Evolutionary conservation across 2,113 vertebrate genomes (phyloP), one percentile per base, ranked within the genome.

Genomic region (Arvicanthis niloticus): DNA sequence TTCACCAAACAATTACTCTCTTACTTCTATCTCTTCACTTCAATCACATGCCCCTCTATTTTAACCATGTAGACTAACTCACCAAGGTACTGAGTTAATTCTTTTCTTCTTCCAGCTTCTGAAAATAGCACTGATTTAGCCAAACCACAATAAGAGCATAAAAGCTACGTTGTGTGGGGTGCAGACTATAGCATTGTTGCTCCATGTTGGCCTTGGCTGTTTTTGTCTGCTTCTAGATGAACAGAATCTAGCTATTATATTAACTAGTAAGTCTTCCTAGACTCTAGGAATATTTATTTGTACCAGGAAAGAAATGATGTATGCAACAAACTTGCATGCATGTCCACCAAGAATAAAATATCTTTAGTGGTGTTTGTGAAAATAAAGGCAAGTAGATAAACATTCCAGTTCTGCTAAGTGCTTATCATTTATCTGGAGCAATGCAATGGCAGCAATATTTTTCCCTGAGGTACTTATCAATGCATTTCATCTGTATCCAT

Each of bases 331-430:
- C 8, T 75, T 89, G 11, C 7, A 82, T n/a, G 22, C 17, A 76
- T 95, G 24, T 26, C 19, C 12, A 82, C 78, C 26, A 58, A 78
- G 26, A 91, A 67, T 34, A 75, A 91, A 91, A 93, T 72, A 19
- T 76, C 29, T 86, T 84, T 10, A 62, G 53, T 56, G 88, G 80
- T 40, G 70, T 84, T 92, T 95, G 91, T 84, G 37, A 62, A 92
- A 94, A 77, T 87, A 62, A 45, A 93, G 26, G 13, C 73, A 24
- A 84, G 29, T 92, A 89, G 40, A 94, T 94, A 88, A 95, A 90
- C 56, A 72, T 9, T 84, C 4, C 40, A 78, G 29, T 34, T 95
- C 6, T 88, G 45, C 42, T 81, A 75, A 75, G 26, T 88, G 72
- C 58, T 58, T 56, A 37, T 3, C 80, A 65, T 40, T 26, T 42